Evolutionary conservation across 2,797 vertebrate genomes (phyloP), one percentile per base, ranked within the genome.

Genomic region (Mus spretus): DNA sequence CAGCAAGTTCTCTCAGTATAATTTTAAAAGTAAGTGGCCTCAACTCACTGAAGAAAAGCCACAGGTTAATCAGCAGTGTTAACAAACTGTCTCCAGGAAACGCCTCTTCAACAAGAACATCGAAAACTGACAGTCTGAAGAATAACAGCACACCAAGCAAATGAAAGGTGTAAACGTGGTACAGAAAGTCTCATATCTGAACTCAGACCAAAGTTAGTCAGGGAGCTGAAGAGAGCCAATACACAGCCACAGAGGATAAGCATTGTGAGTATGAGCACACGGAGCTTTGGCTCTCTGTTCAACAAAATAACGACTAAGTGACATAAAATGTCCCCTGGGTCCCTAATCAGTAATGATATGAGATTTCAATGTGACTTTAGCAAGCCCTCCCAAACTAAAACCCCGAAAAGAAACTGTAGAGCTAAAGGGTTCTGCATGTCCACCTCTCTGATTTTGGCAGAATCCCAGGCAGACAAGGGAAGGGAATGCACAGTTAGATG

Each of bases 351-450:
- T 53, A 86, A 70, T 53, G 12, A n/a, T 15, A 63, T 53, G 1
- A 86, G 20, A 70, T 22, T 85, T 70, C 63, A n/a, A 0, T 53
- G 7, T 86, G 63, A 70, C 19, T 24, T 67, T 14, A n/a, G 1
- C 20, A 50, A 70, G 31, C 26, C 47, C 12, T 15, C 1, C 20
- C 19, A n/a, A 70, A 67, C 28, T n/a, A 24, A 50, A 67, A 9
- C 0, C 40, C 11, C 24, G 1, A 13, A 9, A 70, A 15, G 44
- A 15, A 15, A n/a, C 6, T 67, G 50, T 34, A 67, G 19, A 26
- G 2, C 12, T 70, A n/a, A n/a, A 6, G 12, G 12, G 12, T 53
- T 20, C 44, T 85, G 0, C 44, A n/a, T n/a, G 1, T 0, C 44
- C 47, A 17, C 31, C 13, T 10, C 44, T 53, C 63, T n/a, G 34